A percentile compares a stretch with the other conserved stretches of the same genome.
phyloP scores from a whole-genome alignment of 2,797 vertebrate species.

The Chelon labrosus region DNA sequence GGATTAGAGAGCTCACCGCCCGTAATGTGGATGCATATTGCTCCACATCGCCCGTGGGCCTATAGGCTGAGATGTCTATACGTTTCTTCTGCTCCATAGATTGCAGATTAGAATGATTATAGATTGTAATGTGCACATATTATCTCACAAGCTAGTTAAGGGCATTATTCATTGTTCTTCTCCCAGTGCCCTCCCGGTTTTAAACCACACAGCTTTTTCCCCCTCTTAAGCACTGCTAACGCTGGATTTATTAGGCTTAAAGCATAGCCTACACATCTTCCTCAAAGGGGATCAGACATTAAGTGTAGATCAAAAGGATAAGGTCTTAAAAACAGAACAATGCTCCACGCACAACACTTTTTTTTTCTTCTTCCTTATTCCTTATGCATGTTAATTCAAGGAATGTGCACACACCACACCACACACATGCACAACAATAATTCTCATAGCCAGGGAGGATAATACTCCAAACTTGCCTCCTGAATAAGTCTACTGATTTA shows the following conservation, averaged over 20 bases:
- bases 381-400: constrained; percentile 55
- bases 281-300: constrained; percentile 83
- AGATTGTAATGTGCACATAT: constrained; percentile 73
- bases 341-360: constrained; percentile 56
- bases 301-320: constrained; percentile 84
- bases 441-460: constrained; percentile 43
- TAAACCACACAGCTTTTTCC: constrained; percentile 70
- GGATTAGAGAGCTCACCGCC: constrained; percentile 26
- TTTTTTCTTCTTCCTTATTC: constrained; percentile 62
- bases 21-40: constrained; percentile 1
- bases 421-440: constrained; percentile 10
- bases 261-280: constrained; percentile 76
- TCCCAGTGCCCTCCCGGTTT: constrained; percentile 63
- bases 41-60: constrained; percentile 9
- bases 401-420: constrained; percentile 43
- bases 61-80: constrained; percentile 37
- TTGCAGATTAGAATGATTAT: constrained; percentile 70
- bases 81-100: constrained; percentile 51
- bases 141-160: constrained; percentile 75
- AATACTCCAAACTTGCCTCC: not conserved
- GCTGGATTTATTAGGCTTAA: constrained; percentile 84
- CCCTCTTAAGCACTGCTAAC: constrained; percentile 78
- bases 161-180: constrained; percentile 74
- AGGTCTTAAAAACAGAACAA: constrained; percentile 78
- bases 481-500: not conserved